Evolutionary conservation across 2,888 invertebrate species (phyloP).

Genomic region (Bembecia ichneumoniformis): DNA sequence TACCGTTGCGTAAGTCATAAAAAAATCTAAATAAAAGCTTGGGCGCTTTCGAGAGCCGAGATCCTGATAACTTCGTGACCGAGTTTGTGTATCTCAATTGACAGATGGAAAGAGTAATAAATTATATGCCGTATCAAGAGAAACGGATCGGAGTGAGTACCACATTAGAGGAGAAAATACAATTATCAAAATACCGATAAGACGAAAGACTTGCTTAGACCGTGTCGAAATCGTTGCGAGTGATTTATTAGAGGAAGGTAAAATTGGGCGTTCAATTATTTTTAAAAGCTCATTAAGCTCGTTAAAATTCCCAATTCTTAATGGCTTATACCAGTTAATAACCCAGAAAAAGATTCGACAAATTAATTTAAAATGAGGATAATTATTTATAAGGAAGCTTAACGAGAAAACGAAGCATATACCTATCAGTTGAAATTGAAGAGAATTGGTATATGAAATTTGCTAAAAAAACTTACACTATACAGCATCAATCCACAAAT

Average conservation of each 20-base stretch:
- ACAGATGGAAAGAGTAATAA: constrained; percentile 37
- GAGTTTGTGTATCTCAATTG: constrained; percentile 31
- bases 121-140: constrained; percentile 39
- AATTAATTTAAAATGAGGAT: no score
- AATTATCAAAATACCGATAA: not conserved
- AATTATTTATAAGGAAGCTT: no score
- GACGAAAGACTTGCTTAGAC: not conserved
- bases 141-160: constrained; percentile 11
- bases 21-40: constrained; percentile 23
- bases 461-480: constrained; percentile 20
- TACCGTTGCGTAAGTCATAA: constrained; percentile 21
- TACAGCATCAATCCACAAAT: constrained; percentile 37
- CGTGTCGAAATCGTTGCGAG: not conserved
- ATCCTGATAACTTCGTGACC: constrained; percentile 34
- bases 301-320: not conserved
- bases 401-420: not conserved
- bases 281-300: not conserved
- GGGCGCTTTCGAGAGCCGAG: constrained; percentile 14
- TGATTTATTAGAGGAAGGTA: not conserved
- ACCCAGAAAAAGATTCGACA: no score
- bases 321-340: not conserved
- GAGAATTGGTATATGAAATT: not conserved
- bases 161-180: not conserved
- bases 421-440: not conserved
- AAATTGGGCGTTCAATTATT: not conserved